Conservation (phyloP, 2,888 invertebrate genomes). For the Thelaira solivaga region DNA sequence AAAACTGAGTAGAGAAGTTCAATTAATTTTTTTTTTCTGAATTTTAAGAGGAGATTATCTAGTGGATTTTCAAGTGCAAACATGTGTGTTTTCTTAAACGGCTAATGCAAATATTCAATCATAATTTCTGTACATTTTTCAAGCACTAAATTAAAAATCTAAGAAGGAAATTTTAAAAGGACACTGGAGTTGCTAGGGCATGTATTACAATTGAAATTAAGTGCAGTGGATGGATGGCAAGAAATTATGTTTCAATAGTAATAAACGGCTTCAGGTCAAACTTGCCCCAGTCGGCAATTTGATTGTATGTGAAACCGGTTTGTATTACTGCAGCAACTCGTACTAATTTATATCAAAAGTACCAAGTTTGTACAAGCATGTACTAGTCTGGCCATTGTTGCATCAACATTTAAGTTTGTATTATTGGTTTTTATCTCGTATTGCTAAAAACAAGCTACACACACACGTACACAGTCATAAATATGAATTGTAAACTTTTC, state of each 20-base stretch:
- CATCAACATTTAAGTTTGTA: slow-evolving; percentile 11
- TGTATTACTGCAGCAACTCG: neutral
- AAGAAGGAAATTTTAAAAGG: no score
- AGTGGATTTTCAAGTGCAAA: slow-evolving; percentile 10
- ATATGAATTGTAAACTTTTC: slow-evolving; percentile 3
- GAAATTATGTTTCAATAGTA: no score
- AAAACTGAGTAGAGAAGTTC: neutral
- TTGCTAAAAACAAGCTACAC: neutral
- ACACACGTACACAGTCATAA: neutral
- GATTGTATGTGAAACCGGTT: slow-evolving; percentile 29
- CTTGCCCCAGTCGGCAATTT: neutral
- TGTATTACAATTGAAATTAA: no score
- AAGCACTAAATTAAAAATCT: no score
- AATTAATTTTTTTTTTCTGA: no score
- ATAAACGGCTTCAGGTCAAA: neutral
- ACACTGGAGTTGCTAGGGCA: no score
- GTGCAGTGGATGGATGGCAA: no score
- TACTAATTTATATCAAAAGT: neutral
- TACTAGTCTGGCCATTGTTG: slow-evolving; percentile 10
- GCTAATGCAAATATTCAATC: no score
- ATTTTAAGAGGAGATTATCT: slow-evolving; percentile 25
- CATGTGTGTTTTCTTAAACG: no score
- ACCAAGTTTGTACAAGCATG: no score
- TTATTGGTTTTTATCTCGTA: slow-evolving; percentile 12
- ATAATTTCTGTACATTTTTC: no score